Evolutionary conservation across 2,888 invertebrate species (phyloP).

Genomic region (Subacronicta megacephala): DNA sequence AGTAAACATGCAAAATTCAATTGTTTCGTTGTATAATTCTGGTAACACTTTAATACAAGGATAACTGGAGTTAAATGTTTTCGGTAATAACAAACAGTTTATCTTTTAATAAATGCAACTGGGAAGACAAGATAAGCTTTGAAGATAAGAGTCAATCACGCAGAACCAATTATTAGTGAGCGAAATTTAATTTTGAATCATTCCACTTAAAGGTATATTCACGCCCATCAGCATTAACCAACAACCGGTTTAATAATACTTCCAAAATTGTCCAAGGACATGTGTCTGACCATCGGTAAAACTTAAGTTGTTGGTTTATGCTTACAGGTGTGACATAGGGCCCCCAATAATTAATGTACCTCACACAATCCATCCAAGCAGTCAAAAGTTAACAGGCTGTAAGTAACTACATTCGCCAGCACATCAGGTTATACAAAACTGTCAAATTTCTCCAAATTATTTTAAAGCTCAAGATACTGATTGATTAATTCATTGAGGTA

Average conservation of each 20-base stretch:
- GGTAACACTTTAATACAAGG: conserved; percentile 13
- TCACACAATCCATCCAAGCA: conserved; percentile 44
- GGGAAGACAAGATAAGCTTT: too few species aligned
- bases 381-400: conserved; percentile 26
- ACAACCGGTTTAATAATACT: background rate
- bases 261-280: too few species aligned
- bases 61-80: conserved; percentile 9
- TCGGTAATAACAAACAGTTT: background rate
- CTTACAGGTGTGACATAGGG: background rate
- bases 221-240: background rate
- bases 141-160: too few species aligned
- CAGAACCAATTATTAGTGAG: too few species aligned
- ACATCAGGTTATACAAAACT: too few species aligned
- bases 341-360: conserved; percentile 12
- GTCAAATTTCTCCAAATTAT: too few species aligned
- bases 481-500: too few species aligned
- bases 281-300: too few species aligned
- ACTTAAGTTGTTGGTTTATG: conserved; percentile 5
- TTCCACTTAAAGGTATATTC: too few species aligned
- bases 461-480: too few species aligned
- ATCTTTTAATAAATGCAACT: background rate
- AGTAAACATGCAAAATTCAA: conserved; percentile 37
- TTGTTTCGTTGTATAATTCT: conserved; percentile 11
- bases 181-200: too few species aligned
- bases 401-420: too few species aligned